A percentile compares a stretch with the other conserved stretches of the same genome.
These are phyloP conservation scores for Marmota monax DNA, from an alignment of 2,113 vertebrate genomes.

Conservation along the genomic window DNA sequence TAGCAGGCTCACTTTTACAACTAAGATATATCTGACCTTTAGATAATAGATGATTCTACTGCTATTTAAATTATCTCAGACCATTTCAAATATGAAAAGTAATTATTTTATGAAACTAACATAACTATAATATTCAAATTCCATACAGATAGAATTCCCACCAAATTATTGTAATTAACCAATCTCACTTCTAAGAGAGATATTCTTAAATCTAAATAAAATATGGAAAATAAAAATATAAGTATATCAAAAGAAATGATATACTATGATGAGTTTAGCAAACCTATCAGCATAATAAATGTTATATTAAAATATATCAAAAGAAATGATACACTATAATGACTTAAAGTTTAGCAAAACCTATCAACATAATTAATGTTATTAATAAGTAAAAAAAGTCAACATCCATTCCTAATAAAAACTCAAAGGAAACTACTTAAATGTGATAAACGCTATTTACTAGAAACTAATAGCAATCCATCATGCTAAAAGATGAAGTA, in stretches of 20 bases:
- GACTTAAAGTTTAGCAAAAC: background rate
- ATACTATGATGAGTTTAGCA: background rate
- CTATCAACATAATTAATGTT: background rate
- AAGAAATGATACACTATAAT: background rate
- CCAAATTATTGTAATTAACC: background rate
- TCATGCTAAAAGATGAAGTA: background rate
- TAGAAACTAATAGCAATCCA: slow-evolving; percentile 3
- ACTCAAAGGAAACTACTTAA: background rate
- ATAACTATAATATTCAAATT: background rate
- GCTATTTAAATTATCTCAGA: background rate
- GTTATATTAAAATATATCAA: background rate
- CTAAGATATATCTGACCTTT: background rate
- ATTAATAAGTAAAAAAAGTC: background rate
- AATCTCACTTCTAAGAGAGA: background rate
- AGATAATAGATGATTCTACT: background rate
- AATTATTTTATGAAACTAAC: background rate
- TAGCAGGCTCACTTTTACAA: background rate
- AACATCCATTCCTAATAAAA: slow-evolving; percentile 2
- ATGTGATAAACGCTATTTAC: background rate
- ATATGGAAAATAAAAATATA: background rate
- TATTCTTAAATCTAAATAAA: background rate
- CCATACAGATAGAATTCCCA: background rate
- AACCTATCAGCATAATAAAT: background rate
- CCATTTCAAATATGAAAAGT: slow-evolving; percentile 12
- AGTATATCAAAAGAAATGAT: background rate